Evolutionary conservation across 2,797 vertebrate genomes (phyloP), one percentile per base, ranked within the genome.

Genomic region (Pyrocephalus nanus): DNA sequence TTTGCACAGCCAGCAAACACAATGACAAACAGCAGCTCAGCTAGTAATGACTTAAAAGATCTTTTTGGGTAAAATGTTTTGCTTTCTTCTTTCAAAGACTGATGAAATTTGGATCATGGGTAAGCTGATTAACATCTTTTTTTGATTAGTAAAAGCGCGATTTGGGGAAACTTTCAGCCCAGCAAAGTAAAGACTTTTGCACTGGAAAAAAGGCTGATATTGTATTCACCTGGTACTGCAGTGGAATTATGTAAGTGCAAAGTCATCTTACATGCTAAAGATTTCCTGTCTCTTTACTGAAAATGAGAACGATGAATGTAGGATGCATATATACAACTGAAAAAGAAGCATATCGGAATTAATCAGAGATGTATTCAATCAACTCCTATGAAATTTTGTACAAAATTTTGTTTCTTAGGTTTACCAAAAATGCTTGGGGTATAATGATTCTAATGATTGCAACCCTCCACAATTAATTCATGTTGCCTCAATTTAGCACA

Each of bases 21-120:
- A 42, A 96, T 99, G 92, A 98, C 98, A 97, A 99, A 96, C 67
- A 99, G 98, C 92, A 97, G 98, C 29, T 99, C 99, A 15, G 98
- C 98, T 97, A 99, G 98, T 98, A 99, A 98, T 66, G 99, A 99
- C 95, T 98, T 99, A 93, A 99, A 99, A 97, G 99, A 99, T 97
- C 98, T 99, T 78, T 99, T 99, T 73, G 99, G 99, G 87, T 99
- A 98, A 98, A 95, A 66, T 47, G 23, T 57, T 94, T 69, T 45
- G 18, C 69, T 95, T 71, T 97, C 96, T 92, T 96, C 76, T 95
- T 97, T 92, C 67, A 95, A 91, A 89, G 86, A 65, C 29, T 20
- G 40, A 55, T 95, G 94, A 80, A 50, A 67, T 97, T 97, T 90
- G 96, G 96, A 95, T 98, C 93, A 89, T 97, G 96, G 92, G 95